These are phyloP conservation scores for Melipona beecheii DNA, from an alignment of 2,888 invertebrate genomes.

Conservation along the genomic window DNA sequence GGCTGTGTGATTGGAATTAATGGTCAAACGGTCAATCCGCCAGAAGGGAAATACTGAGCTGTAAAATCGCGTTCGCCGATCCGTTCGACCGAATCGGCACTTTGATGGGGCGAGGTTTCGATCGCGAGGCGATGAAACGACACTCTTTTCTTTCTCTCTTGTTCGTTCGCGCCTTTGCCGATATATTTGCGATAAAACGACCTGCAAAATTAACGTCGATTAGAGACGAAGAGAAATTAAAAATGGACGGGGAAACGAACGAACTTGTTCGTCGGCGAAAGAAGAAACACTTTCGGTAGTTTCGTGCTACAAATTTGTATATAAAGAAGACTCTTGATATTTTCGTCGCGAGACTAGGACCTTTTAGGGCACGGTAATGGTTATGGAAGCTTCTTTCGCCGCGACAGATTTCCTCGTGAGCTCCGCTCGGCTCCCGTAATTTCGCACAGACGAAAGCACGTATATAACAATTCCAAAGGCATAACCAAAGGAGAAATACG, in stretches of 20 bases:
- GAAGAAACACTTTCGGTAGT: too few relatives aligned
- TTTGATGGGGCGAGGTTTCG: slow-evolving; percentile 31
- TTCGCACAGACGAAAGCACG: slow-evolving; percentile 69
- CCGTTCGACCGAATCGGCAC: slow-evolving; percentile 43
- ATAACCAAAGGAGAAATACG: slow-evolving; percentile 70
- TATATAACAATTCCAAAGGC: slow-evolving; percentile 73
- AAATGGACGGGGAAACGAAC: neutral
- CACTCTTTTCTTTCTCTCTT: slow-evolving; percentile 1
- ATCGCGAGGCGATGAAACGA: slow-evolving; percentile 41
- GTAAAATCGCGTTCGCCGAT: slow-evolving; percentile 59
- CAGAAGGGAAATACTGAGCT: slow-evolving; percentile 70
- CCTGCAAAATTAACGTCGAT: neutral
- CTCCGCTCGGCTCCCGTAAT: slow-evolving; percentile 64
- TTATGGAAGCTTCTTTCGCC: slow-evolving; percentile 68
- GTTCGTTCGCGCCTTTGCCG: neutral
- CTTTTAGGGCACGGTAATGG: slow-evolving; percentile 74
- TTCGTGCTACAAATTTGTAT: neutral
- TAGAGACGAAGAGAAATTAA: too few relatives aligned
- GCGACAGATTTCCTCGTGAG: slow-evolving; percentile 40
- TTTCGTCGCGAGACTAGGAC: slow-evolving; percentile 63
- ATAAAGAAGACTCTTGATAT: neutral
- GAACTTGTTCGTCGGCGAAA: neutral
- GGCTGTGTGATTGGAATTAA: slow-evolving; percentile 83
- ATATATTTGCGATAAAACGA: neutral
- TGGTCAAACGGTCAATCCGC: slow-evolving; percentile 81